These are phyloP conservation scores for Misgurnus mizolepis DNA, from an alignment of 2,113 vertebrate genomes.

Conservation along the genomic window DNA sequence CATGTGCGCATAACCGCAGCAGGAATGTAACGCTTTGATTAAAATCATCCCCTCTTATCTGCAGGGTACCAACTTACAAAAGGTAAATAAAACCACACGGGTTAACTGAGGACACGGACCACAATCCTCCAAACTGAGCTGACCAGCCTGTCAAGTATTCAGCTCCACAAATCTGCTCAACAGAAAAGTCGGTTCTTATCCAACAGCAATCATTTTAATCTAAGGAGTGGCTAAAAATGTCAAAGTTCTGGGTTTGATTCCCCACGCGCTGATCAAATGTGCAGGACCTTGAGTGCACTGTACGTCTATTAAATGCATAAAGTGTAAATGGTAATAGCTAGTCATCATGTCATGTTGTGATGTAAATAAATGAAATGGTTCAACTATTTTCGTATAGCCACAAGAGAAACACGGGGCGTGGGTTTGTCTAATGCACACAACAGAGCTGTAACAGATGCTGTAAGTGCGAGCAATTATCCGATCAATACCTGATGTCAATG, in stretches of 20 bases:
- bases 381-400: too few relatives aligned
- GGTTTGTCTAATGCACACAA: not conserved
- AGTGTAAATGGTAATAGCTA: too few relatives aligned
- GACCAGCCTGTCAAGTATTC: conserved; percentile 14
- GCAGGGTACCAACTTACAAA: not conserved
- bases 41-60: not conserved
- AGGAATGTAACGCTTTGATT: conserved; percentile 14
- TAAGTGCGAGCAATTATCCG: not conserved
- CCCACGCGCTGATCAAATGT: too few relatives aligned
- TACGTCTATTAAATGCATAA: too few relatives aligned
- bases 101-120: not conserved
- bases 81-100: conserved; percentile 14
- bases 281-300: too few relatives aligned
- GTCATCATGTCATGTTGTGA: too few relatives aligned
- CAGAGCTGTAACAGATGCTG: not conserved
- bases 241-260: too few relatives aligned
- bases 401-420: not conserved
- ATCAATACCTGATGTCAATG: not conserved
- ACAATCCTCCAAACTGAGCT: not conserved
- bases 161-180: not conserved
- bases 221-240: not conserved
- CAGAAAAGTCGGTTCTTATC: not conserved
- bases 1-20: not conserved
- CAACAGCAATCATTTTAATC: not conserved
- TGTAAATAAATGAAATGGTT: too few relatives aligned